Conservation (phyloP, 2,113 vertebrate species). For the Rousettus leschenaultii region DNA sequence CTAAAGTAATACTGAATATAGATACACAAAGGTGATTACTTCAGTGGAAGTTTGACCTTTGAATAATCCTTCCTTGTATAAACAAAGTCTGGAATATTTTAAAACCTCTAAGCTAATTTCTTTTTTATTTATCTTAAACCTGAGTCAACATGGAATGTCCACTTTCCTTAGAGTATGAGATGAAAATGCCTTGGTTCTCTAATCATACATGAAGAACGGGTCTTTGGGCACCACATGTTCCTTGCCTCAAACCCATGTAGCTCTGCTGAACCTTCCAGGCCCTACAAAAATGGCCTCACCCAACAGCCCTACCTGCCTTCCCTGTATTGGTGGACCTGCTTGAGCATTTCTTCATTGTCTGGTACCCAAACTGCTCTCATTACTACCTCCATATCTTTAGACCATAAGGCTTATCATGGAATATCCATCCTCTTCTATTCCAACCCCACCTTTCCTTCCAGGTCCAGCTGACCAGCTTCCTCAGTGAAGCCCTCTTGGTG, state of each 20-base stretch:
- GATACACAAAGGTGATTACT: constrained; percentile 76
- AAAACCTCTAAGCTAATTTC: constrained; percentile 55
- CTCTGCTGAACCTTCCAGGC: background rate
- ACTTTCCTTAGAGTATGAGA: constrained; percentile 54
- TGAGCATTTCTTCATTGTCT: background rate
- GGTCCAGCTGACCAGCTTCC: background rate
- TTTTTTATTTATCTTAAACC: constrained; percentile 65
- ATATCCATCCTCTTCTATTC: background rate
- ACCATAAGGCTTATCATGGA: background rate
- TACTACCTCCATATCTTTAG: background rate
- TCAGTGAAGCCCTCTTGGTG: background rate
- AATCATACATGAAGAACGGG: background rate
- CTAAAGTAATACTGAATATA: constrained; percentile 72
- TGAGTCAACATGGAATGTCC: constrained; percentile 57
- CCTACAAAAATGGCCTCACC: background rate
- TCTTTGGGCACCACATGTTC: background rate
- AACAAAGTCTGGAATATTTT: constrained; percentile 77
- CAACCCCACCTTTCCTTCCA: background rate
- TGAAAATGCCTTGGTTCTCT: constrained; percentile 32
- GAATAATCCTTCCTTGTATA: constrained; percentile 73
- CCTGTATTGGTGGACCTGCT: background rate
- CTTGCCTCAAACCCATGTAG: background rate
- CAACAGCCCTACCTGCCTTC: background rate
- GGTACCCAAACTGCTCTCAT: background rate
- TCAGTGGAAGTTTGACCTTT: constrained; percentile 69